Base-by-base conservation (phyloP, 2,113 vertebrate species). In the Corythoichthys intestinalis region DNA sequence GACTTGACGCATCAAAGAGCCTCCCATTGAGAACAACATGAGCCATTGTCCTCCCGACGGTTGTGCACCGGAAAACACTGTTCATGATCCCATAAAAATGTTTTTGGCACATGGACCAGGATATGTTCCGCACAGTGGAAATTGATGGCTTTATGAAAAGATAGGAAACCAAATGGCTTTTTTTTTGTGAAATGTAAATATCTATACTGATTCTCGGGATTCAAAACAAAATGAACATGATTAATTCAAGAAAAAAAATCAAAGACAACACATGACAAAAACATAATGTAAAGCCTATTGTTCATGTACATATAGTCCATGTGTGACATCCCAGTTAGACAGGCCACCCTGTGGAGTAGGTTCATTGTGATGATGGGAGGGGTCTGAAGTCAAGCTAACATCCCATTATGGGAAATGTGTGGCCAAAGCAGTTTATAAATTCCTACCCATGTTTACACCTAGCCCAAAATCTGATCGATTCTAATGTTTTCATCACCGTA, bases 81-180 rank as follows among this genome's bases (percentile, higher is more conserved):
- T 50, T 75, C 75, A 83, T 82, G 72, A 81, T 82, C 80, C 80
- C 83, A 87, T 89, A 74, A 87, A 86, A 71, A 74, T 56, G 49
- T 69, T 74, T 73, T 60, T 72, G 72, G 67, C 68, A 76, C 61
- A 17, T 75, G 75, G 67, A 61, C 63, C 41, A 72, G 58, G 71
- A 44, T 47, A 50, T 20, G 46, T 8, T 65, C 0, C 35, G 46
- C 64, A 70, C 14, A 49, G 15, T 14, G 9, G 41, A 41, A 20
- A 46, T 34, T 3, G 4, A 20, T 67, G 44, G 56, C 39, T 20
- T 70, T 41, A 59, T 76, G 17, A 63, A 61, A n/a, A 15, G 8
- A 20, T 13, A 61, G 38, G n/a, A 66, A 70, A 53, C 15, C 13
- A 44, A 48, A 50, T 7, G 65, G 1, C 41, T 8, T 44, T 65